These are phyloP conservation scores for Aphelenchoides fujianensis DNA, from an alignment of 1,140 invertebrate genomes.

Conservation along the genomic window DNA sequence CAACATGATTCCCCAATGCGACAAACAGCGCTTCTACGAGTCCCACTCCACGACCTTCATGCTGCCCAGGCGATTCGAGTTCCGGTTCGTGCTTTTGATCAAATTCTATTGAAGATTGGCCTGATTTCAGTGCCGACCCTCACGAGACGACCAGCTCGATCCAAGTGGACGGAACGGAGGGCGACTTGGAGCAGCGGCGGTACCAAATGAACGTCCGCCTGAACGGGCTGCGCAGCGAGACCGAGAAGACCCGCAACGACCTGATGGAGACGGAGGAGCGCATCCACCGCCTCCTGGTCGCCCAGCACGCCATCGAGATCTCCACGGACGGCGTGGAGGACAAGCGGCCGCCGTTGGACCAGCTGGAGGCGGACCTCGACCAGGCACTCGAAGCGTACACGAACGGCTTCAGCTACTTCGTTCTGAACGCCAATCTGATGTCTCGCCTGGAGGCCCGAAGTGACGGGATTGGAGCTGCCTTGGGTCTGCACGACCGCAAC, in stretches of 20 bases:
- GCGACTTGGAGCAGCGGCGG: constrained; percentile 78
- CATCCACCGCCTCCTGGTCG: constrained; percentile 39
- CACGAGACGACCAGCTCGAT: constrained; percentile 63
- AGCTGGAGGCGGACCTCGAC: constrained; percentile 33
- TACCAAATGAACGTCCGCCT: constrained; percentile 76
- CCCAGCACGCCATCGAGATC: constrained; percentile 33
- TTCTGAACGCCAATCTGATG: constrained; percentile 82
- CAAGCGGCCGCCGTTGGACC: constrained; percentile 26
- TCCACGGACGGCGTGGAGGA: constrained; percentile 43
- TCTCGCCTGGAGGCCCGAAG: constrained; percentile 82
- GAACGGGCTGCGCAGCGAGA: constrained; percentile 77
- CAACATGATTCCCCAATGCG: constrained; percentile 65
- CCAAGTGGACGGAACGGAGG: constrained; percentile 68
- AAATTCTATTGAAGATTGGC: constrained; percentile 66
- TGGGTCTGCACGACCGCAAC: constrained; percentile 66
- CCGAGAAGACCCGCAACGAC: constrained; percentile 91
- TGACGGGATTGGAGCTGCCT: constrained; percentile 74
- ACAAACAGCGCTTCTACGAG: constrained; percentile 85
- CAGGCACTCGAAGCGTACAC: constrained; percentile 38
- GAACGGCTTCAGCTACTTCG: constrained; percentile 72
- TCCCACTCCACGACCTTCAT: constrained; percentile 83
- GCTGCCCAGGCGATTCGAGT: constrained; percentile 88
- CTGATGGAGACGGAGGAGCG: constrained; percentile 79
- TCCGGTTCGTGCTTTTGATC: too few species aligned
- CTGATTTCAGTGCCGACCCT: constrained; percentile 43